Conservation (phyloP, 2,888 invertebrate genomes). For the Cerastis rubricosa region DNA sequence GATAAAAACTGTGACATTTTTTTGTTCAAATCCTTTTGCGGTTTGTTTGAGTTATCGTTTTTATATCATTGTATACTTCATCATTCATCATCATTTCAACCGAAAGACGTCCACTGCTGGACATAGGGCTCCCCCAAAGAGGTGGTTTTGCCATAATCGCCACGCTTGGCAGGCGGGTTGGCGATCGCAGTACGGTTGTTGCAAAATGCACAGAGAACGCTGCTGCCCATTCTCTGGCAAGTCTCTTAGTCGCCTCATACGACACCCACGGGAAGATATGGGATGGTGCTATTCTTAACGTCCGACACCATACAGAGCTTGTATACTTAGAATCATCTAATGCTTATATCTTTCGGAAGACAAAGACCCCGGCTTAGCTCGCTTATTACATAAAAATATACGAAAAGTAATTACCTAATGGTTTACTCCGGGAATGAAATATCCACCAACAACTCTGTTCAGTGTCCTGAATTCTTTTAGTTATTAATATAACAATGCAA, state of each 20-base stretch:
- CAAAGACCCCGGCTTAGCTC: background rate
- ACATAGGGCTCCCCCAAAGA: no score
- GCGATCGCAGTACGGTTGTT: no score
- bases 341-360: background rate
- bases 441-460: background rate
- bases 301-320: no score
- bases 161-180: no score
- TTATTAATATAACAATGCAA: background rate
- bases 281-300: no score
- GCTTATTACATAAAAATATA: background rate
- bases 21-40: constrained; percentile 10
- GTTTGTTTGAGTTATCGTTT: constrained; percentile 17
- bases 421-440: background rate
- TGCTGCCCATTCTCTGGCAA: no score
- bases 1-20: constrained; percentile 31
- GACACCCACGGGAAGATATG: no score
- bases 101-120: no score
- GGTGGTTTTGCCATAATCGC: no score
- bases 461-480: background rate
- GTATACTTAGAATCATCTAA: background rate
- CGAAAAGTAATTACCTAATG: background rate
- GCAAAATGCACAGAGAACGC: no score
- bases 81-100: no score
- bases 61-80: constrained; percentile 2
- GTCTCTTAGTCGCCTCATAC: no score